Evolutionary conservation across 2,113 vertebrate genomes (phyloP), one percentile per base, ranked within the genome.

Genomic region (Henicopernis longicauda): DNA sequence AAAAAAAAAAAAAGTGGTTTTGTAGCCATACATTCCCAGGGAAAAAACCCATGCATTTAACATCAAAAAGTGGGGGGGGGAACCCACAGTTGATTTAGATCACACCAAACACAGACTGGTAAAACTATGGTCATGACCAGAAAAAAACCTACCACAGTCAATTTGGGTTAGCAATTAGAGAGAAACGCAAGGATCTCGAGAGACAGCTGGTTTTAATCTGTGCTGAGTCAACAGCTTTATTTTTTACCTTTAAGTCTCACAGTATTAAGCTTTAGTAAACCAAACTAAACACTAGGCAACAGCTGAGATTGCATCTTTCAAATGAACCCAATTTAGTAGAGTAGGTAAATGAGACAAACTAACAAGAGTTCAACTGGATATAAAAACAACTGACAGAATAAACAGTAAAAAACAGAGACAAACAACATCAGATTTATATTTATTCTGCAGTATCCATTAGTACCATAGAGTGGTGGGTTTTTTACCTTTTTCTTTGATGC

Each of bases 151-250:
- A 95, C 88, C 70, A 92, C 89, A 95, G 50, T 58, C 86, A 94
- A 6, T 91, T 87, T 91, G 61, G 76, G 57, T 63, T 84, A 83
- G 52, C 88, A 79, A 93, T 95, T 85, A 96, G 31, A 87, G 20
- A 79, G 66, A 95, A 95, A 91, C 69, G 55, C 52, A 81, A 61
- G 52, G 52, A 95, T 94, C 91, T 93, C 61, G 63, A 72, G 83
- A 95, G 77, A 85, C 94, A 93, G 94, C 86, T 95, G 77, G 77
- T 89, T 96, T 93, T 89, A 92, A 96, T 95, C 65, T 89, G 44
- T 59, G 83, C 80, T 72, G 86, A 95, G 73, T 67, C 73, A 92
- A 94, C 83, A 91, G 77, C 44, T 97, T 92, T 87, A 62, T 79
- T 93, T 90, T 92, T 65, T 74, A 93, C 91, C 86, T 96, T 79